phyloP scores from a whole-genome alignment of 2,888 invertebrate species.

The Aphidoletes aphidimyza region DNA sequence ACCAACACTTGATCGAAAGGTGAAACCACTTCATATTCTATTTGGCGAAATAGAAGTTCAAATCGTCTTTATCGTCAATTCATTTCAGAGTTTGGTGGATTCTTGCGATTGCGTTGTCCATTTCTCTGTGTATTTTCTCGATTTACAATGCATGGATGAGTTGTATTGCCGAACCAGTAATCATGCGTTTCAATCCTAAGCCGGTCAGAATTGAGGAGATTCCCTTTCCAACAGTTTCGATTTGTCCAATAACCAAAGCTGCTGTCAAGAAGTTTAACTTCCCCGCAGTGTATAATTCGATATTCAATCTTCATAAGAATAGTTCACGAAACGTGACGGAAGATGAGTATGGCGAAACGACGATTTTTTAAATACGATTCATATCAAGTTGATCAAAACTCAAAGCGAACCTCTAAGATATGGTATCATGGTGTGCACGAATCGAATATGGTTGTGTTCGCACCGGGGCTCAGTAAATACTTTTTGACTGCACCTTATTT shows the following conservation, averaged over 20 bases:
- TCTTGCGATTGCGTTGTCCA: neutral
- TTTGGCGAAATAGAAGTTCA: neutral
- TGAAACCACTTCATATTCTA: neutral
- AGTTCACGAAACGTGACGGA: neutral
- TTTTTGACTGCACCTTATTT: no score
- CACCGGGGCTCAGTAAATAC: no score
- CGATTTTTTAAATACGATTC: no score
- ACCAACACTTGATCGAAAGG: neutral
- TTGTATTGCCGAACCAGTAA: slow-evolving; percentile 69
- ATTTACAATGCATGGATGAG: slow-evolving; percentile 76
- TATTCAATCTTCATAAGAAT: neutral
- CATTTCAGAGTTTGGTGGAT: neutral
- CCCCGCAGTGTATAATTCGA: neutral
- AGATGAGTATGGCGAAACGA: neutral
- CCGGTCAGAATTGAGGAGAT: neutral
- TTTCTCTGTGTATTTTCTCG: slow-evolving; percentile 60
- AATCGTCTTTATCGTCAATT: neutral
- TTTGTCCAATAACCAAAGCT: slow-evolving; percentile 68
- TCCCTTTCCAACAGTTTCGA: slow-evolving; percentile 65
- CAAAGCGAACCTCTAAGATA: no score
- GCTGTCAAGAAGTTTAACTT: neutral
- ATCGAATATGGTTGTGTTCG: no score
- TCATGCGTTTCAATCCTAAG: neutral
- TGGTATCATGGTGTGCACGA: no score
- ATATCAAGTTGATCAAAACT: no score